Evolutionary conservation across 2,888 invertebrate genomes (phyloP).

Genomic region (Meliscaeva auricollis): DNA sequence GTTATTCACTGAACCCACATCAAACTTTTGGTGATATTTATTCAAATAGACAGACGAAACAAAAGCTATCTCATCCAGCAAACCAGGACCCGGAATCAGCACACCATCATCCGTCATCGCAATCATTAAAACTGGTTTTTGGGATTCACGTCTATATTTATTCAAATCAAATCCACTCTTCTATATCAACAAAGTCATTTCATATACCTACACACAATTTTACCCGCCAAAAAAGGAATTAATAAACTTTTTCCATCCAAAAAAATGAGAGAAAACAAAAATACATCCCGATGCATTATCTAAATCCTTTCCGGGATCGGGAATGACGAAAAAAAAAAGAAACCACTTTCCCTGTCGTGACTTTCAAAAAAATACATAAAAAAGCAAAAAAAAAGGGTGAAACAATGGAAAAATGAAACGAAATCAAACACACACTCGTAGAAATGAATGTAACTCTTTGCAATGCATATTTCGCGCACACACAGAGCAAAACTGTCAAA

Average conservation of each 20-base stretch:
- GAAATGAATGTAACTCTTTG: constrained; percentile 38
- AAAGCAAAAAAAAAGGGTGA: constrained; percentile 49
- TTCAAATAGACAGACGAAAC: constrained; percentile 65
- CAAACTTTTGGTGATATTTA: constrained; percentile 59
- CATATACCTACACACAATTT: background rate
- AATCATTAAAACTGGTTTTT: constrained; percentile 68
- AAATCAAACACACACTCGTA: background rate
- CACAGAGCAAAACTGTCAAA: constrained; percentile 62
- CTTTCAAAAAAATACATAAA: constrained; percentile 3
- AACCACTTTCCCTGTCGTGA: constrained; percentile 56
- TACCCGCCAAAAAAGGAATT: constrained; percentile 59
- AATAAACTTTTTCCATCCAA: constrained; percentile 45
- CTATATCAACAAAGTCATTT: constrained; percentile 56
- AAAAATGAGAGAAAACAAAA: background rate
- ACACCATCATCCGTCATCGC: constrained; percentile 12
- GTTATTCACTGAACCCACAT: constrained; percentile 59
- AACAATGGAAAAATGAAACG: constrained; percentile 66
- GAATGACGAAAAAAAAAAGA: constrained; percentile 22
- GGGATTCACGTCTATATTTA: constrained; percentile 63
- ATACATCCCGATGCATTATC: constrained; percentile 72
- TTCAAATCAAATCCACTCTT: constrained; percentile 71
- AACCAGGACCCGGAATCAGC: no score
- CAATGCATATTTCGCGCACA: constrained; percentile 26
- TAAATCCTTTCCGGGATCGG: constrained; percentile 64
- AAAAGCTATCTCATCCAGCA: constrained; percentile 10